These are phyloP conservation scores for Saturnia japonica DNA, from an alignment of 2,888 invertebrate species.

Conservation along the genomic window DNA sequence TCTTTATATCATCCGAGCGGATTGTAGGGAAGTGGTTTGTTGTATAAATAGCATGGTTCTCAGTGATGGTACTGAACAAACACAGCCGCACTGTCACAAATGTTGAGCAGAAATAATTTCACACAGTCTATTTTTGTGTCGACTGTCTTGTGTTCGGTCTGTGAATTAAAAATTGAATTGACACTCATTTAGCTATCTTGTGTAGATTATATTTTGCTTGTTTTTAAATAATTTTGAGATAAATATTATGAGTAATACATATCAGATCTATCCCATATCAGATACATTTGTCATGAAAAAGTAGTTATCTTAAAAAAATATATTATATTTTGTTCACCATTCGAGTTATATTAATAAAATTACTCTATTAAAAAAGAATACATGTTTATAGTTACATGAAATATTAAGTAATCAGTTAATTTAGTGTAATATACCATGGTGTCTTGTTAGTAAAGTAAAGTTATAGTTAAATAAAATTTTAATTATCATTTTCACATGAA, in stretches of 20 bases:
- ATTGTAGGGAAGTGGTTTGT: conserved; percentile 56
- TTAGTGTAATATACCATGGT: too few relatives aligned
- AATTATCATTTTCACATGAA: background rate
- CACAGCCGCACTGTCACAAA: conserved; percentile 49
- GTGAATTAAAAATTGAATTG: conserved; percentile 20
- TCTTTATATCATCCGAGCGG: conserved; percentile 37
- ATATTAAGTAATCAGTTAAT: background rate
- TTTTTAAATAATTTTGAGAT: background rate
- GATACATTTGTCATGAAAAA: background rate
- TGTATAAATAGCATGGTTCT: conserved; percentile 69
- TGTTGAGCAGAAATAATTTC: conserved; percentile 59
- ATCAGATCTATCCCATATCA: background rate
- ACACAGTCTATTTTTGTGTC: conserved; percentile 59
- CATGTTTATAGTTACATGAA: background rate
- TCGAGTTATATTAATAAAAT: too few relatives aligned
- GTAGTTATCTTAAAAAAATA: background rate
- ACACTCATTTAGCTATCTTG: background rate
- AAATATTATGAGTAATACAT: background rate
- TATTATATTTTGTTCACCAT: background rate
- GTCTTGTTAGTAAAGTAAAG: background rate
- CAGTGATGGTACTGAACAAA: conserved; percentile 45
- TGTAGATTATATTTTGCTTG: background rate
- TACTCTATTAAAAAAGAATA: background rate
- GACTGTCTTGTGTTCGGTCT: conserved; percentile 30
- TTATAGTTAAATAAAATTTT: background rate